phyloP scores from a whole-genome alignment of 2,888 invertebrate genomes.

The Caenorhabditis uteleia region DNA sequence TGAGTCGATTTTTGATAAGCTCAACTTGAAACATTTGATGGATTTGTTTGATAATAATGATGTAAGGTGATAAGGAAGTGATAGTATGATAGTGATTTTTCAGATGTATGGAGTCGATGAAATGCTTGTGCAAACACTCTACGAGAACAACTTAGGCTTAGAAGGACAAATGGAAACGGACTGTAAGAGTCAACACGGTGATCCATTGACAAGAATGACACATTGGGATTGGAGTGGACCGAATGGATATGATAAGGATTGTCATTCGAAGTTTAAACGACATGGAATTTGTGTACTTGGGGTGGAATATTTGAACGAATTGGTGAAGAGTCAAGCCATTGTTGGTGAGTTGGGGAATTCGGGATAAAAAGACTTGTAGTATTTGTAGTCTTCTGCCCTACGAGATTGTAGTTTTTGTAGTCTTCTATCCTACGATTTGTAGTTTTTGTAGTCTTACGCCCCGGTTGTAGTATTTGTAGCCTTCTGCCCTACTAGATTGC shows the following conservation, averaged over 20 bases:
- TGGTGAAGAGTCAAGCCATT: background rate
- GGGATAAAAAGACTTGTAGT: no score
- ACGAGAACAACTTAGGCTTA: background rate
- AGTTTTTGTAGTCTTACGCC: no score
- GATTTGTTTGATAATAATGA: background rate
- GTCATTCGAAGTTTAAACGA: background rate
- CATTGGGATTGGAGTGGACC: background rate
- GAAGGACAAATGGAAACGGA: background rate
- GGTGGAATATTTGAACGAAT: conserved; percentile 1
- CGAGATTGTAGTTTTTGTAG: no score
- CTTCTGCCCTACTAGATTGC: no score
- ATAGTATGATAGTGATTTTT: background rate
- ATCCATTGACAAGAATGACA: background rate
- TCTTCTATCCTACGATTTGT: no score
- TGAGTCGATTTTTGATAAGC: background rate
- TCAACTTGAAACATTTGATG: background rate
- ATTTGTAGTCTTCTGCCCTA: no score
- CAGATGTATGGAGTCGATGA: conserved; percentile 2
- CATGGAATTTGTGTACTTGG: conserved; percentile 2
- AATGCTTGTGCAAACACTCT: background rate
- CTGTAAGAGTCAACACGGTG: background rate
- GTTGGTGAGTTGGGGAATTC: background rate
- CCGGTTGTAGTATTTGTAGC: no score
- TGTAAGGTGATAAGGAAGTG: background rate
- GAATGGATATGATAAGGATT: background rate